phyloP scores from a whole-genome alignment of 2,888 invertebrate species.

The Anarsia innoxiella region DNA sequence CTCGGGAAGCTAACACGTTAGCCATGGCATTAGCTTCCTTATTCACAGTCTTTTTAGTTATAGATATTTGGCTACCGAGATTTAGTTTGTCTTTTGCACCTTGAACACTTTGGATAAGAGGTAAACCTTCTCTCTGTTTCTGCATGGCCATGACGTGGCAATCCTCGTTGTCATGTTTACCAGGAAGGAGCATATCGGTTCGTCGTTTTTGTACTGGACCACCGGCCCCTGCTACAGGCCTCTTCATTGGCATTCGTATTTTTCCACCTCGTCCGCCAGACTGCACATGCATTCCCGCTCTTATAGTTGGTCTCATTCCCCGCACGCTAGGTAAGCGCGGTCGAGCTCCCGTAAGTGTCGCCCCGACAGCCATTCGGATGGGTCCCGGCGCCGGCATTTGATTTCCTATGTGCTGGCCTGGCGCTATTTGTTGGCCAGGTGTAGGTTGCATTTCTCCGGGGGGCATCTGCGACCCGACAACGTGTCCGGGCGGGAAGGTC shows the following conservation, averaged over 20 bases:
- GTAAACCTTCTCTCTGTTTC: conserved; percentile 81
- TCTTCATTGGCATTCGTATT: conserved; percentile 58
- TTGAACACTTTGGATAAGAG: conserved; percentile 84
- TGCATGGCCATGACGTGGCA: conserved; percentile 85
- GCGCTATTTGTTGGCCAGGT: conserved; percentile 15
- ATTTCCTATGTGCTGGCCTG: conserved; percentile 22
- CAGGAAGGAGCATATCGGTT: conserved; percentile 79
- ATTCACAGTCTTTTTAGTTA: conserved; percentile 78
- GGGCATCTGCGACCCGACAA: conserved; percentile 30
- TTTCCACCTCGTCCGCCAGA: conserved; percentile 53
- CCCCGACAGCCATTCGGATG: conserved; percentile 54
- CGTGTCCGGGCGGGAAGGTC: conserved; percentile 53
- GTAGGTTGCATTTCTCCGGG: conserved; percentile 30
- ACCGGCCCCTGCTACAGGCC: conserved; percentile 37
- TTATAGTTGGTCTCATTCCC: conserved; percentile 46
- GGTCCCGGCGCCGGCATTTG: conserved; percentile 51
- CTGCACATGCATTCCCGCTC: conserved; percentile 61
- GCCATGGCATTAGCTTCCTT: conserved; percentile 85
- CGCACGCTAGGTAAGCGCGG: conserved; percentile 52
- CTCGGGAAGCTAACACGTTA: conserved; percentile 83
- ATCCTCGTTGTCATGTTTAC: conserved; percentile 83
- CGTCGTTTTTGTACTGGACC: conserved; percentile 63
- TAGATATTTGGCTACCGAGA: conserved; percentile 82
- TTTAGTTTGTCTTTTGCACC: conserved; percentile 78
- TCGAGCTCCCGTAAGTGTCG: conserved; percentile 41